A percentile compares a stretch with the other conserved stretches of the same genome.
Conservation (phyloP, 2,888 invertebrate genomes). For the Lepas anatifera region DNA sequence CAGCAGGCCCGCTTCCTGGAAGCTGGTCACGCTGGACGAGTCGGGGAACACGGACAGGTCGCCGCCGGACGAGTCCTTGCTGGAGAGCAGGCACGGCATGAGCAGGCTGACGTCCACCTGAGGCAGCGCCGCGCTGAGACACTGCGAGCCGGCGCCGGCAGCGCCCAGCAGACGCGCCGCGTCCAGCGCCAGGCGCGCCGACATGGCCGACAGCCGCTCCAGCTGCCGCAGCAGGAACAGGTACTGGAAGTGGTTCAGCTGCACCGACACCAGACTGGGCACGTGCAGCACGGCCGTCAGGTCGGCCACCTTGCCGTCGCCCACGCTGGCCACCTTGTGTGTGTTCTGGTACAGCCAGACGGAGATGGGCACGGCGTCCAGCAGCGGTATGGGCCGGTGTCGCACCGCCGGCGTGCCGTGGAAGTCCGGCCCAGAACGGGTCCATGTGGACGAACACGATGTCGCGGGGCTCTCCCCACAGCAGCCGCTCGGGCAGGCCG, state of each 20-base stretch:
- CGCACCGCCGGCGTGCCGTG: constrained; percentile 57
- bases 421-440: constrained; percentile 88
- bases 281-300: constrained; percentile 71
- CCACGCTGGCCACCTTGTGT: not conserved
- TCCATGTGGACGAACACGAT: constrained; percentile 78
- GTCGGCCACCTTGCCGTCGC: constrained; percentile 34
- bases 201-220: constrained; percentile 64
- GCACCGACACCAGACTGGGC: constrained; percentile 70
- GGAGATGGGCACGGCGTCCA: constrained; percentile 37
- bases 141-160: constrained; percentile 25
- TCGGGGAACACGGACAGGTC: constrained; percentile 74
- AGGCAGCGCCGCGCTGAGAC: constrained; percentile 58
- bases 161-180: constrained; percentile 54
- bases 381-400: constrained; percentile 34
- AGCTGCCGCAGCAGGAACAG: constrained; percentile 72
- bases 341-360: constrained; percentile 31
- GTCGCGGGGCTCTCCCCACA: constrained; percentile 75
- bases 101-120: constrained; percentile 75
- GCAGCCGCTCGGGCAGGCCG: constrained; percentile 32
- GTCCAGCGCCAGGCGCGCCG: constrained; percentile 65
- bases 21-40: constrained; percentile 74
- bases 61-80: constrained; percentile 50
- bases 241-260: constrained; percentile 87
- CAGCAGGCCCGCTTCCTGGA: constrained; percentile 49
- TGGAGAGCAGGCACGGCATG: constrained; percentile 68